Percentiles rank a stretch among this genome's conserved stretches.
These are phyloP conservation scores for Eristalis pertinax DNA, from an alignment of 2,888 invertebrate genomes.

Conservation along the genomic window DNA sequence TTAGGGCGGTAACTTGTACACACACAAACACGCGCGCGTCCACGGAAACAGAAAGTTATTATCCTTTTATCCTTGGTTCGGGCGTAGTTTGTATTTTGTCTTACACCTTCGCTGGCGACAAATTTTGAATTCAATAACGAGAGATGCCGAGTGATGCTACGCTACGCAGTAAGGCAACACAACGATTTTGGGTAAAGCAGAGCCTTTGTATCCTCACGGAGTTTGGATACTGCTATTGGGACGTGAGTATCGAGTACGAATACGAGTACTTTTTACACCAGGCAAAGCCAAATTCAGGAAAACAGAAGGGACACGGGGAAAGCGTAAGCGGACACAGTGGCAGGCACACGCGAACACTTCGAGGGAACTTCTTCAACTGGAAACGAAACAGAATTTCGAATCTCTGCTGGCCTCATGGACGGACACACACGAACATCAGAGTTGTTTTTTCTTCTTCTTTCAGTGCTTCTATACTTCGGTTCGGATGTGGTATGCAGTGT, in stretches of 20 bases:
- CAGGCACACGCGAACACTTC: constrained; percentile 63
- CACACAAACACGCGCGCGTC: constrained; percentile 23
- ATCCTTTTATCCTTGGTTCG: constrained; percentile 39
- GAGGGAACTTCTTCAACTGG: constrained; percentile 65
- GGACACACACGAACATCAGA: constrained; percentile 44
- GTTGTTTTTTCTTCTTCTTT: neutral
- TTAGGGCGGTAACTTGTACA: constrained; percentile 69
- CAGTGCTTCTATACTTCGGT: neutral
- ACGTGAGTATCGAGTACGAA: neutral
- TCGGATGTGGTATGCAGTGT: constrained; percentile 26
- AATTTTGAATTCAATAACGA: constrained; percentile 19
- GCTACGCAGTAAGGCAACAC: constrained; percentile 34
- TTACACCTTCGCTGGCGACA: neutral
- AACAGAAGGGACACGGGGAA: constrained; percentile 35
- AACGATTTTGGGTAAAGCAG: constrained; percentile 18
- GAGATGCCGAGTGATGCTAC: constrained; percentile 44
- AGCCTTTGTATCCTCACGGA: neutral
- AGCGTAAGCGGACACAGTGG: constrained; percentile 10
- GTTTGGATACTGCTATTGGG: neutral
- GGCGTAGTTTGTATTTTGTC: constrained; percentile 27
- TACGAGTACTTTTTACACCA: neutral
- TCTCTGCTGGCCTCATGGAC: constrained; percentile 57
- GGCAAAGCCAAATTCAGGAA: neutral
- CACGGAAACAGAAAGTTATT: constrained; percentile 38
- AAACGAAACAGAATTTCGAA: constrained; percentile 58